Evolutionary conservation across 2,888 invertebrate genomes (phyloP), one percentile per base, ranked within the genome.

Genomic region (Ormia ochracea): DNA sequence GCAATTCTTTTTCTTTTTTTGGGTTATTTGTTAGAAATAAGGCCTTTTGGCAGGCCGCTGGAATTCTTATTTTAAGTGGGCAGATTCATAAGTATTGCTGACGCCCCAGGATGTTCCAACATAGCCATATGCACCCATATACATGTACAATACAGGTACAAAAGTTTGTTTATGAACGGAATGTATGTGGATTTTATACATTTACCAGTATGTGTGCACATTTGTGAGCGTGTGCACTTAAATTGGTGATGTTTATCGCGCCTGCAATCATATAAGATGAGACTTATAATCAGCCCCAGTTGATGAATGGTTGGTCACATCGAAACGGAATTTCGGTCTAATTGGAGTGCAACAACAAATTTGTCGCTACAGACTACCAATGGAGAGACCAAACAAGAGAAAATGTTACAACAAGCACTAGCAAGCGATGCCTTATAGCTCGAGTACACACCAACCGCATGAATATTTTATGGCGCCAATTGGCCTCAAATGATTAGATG

Each of bases 21-120:
- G 4, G 36, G 4, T 12, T 36, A 12, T 36, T 10, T n/a, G 3
- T 36, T 10, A 10, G 4, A 12, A 36, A 3, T 28, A 12, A 23
- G 21, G 23, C 48, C 48, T 23, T 48, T 12, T 5, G 4, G 4
- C 14, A 50, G 50, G 50, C 28, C 14, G 14, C 0, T 50, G n/a
- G 7, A 9, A 2, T 6, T 4, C 9, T 14, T 50, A 7, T 3
- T 50, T 50, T 14, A 1, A n/a, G 9, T 28, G 1, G 26, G 1
- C 28, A 28, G 59, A 54, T 52, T 54, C 38, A 36, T 23, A 26
- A 17, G 41, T 4, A 23, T 38, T 48, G 58, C 72, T 68, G 56
- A 76, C 80, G 76, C 80, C 80, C 72, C 80, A 76, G 80, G 80
- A 80, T 63, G 56, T n/a, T n/a, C n/a, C 76, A 80, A 76, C 72